Percentiles rank a stretch among this genome's conserved stretches.
phyloP scores from a whole-genome alignment of 2,797 vertebrate genomes.

The Anguilla pacifica region DNA sequence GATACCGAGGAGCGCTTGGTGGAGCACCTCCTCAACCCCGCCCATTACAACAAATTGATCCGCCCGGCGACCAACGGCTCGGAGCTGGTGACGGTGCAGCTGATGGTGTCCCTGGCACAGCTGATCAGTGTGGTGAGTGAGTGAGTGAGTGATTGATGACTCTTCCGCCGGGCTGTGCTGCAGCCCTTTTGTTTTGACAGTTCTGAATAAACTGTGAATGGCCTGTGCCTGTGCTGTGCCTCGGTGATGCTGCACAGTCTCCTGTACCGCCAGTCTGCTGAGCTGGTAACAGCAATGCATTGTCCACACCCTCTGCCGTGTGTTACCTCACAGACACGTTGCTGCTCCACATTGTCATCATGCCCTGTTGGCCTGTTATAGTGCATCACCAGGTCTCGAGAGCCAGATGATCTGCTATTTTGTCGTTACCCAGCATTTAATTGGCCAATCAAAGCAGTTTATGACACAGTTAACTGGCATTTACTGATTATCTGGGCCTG shows the following conservation, averaged over 20 bases:
- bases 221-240: not conserved
- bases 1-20: constrained; percentile 93
- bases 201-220: too few relatives aligned
- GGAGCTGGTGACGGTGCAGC: constrained; percentile 90
- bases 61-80: constrained; percentile 92
- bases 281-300: not conserved
- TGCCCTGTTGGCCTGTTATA: not conserved
- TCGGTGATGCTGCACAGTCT: not conserved
- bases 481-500: not conserved
- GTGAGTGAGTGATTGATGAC: constrained; percentile 54
- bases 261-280: not conserved
- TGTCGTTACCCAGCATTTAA: not conserved
- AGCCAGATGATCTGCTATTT: not conserved
- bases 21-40: constrained; percentile 88
- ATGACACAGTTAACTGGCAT: not conserved
- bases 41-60: constrained; percentile 95
- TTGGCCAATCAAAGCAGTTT: not conserved
- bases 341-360: not conserved
- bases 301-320: not conserved
- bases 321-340: not conserved
- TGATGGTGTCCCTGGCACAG: constrained; percentile 94
- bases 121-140: constrained; percentile 94
- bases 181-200: not conserved
- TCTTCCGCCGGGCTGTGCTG: constrained; percentile 26
- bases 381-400: not conserved